A percentile compares a stretch with the other conserved stretches of the same genome.
phyloP scores from a whole-genome alignment of 2,113 vertebrate species.

The Peucedramus taeniatus region DNA sequence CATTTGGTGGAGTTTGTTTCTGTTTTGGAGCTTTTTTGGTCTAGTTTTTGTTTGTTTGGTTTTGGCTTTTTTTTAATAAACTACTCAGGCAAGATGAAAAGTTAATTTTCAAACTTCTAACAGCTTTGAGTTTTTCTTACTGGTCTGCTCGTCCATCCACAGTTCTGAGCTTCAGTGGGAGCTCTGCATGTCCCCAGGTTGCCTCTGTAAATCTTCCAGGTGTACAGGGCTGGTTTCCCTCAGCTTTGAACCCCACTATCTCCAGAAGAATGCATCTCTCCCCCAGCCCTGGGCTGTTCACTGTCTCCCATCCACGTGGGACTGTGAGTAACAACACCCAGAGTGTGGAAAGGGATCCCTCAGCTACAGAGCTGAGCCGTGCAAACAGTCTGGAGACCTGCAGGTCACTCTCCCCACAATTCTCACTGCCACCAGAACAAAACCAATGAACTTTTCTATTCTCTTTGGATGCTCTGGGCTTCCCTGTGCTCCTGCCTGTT shows the following conservation, averaged over 20 bases:
- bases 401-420: neutral
- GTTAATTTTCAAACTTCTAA: neutral
- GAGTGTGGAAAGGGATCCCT: neutral
- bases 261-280: neutral
- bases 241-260: neutral
- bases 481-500: neutral
- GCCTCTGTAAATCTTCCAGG: neutral
- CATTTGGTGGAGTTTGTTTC: neutral
- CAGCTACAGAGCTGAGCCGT: neutral
- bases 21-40: neutral
- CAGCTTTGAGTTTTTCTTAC: neutral
- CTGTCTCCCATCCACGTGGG: neutral
- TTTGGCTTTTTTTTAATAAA: neutral
- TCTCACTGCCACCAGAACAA: neutral
- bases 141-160: neutral
- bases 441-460: rapidly evolving
- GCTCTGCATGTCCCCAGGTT: neutral
- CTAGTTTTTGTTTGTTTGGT: neutral
- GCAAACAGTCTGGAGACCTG: neutral
- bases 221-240: neutral
- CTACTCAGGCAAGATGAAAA: neutral
- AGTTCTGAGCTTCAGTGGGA: neutral
- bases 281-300: neutral
- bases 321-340: neutral
- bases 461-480: neutral